Evolutionary conservation across 2,113 vertebrate genomes (phyloP).

Genomic region (Corvus cornix): DNA sequence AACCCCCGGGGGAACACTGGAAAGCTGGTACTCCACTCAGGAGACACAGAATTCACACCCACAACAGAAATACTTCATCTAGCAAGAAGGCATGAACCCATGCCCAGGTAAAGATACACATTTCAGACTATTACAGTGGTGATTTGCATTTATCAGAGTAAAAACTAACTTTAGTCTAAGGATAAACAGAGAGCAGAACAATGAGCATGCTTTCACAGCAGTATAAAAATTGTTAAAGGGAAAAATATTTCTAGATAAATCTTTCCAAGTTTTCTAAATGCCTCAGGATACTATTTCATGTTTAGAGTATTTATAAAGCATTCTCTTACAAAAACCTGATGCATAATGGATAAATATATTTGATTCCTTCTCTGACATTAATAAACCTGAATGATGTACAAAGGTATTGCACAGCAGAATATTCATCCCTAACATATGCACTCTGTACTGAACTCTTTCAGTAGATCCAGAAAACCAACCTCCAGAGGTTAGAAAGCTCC

Average conservation of each 20-base stretch:
- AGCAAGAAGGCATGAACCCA: rapidly evolving
- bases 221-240: background rate
- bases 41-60: background rate
- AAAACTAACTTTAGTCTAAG: background rate
- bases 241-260: slow-evolving; percentile 29
- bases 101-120: background rate
- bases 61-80: background rate
- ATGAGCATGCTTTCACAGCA: background rate
- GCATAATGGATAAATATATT: background rate
- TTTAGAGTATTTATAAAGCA: slow-evolving; percentile 7
- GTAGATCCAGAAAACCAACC: background rate
- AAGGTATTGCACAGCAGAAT: background rate
- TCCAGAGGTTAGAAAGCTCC: background rate
- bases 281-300: background rate
- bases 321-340: background rate
- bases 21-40: background rate
- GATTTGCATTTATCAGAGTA: background rate
- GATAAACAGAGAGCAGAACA: slow-evolving; percentile 19
- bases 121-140: background rate
- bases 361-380: background rate
- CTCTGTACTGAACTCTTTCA: background rate
- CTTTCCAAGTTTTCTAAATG: slow-evolving; percentile 23
- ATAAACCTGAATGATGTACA: background rate
- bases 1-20: background rate
- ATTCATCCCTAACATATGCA: background rate